Percentiles rank a stretch among this genome's conserved stretches.
Evolutionary conservation across 2,113 vertebrate species (phyloP).

Genomic region (Cynoglossus semilaevis): DNA sequence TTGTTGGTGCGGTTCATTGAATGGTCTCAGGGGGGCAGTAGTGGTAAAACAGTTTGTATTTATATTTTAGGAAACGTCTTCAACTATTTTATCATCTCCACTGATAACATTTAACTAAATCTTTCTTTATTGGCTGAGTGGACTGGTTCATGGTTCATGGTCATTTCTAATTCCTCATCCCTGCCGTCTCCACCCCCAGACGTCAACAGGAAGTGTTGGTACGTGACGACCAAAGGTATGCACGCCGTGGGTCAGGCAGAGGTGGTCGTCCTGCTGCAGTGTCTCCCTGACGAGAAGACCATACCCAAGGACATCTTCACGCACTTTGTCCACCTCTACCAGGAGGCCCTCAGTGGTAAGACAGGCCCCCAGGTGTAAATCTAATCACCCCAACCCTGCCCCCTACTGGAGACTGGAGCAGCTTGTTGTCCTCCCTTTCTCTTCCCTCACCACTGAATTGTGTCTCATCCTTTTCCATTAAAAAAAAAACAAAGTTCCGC

Average conservation of each 20-base stretch:
- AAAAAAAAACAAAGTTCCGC: slow-evolving; percentile 25
- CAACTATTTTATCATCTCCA: too few species aligned
- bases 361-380: slow-evolving; percentile 4
- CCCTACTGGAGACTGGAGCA: slow-evolving; percentile 13
- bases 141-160: too few species aligned
- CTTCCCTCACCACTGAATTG: slow-evolving; percentile 31
- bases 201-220: slow-evolving; percentile 99
- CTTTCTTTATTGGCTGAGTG: too few species aligned
- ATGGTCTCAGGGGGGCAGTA: too few species aligned
- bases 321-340: slow-evolving; percentile 97
- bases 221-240: slow-evolving; percentile 96
- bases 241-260: slow-evolving; percentile 95
- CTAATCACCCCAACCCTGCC: slow-evolving; percentile 7
- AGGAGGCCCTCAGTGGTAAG: slow-evolving; percentile 89
- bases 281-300: slow-evolving; percentile 95
- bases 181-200: slow-evolving; percentile 71
- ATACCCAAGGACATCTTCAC: slow-evolving; percentile 95
- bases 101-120: too few species aligned
- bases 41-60: too few species aligned
- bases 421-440: slow-evolving; percentile 8
- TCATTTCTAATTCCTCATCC: neutral
- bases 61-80: too few species aligned
- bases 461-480: neutral
- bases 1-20: too few species aligned
- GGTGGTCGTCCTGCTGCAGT: slow-evolving; percentile 94